Base-by-base conservation (phyloP, 2,113 vertebrate genomes). In the Rafetus swinhoei region DNA sequence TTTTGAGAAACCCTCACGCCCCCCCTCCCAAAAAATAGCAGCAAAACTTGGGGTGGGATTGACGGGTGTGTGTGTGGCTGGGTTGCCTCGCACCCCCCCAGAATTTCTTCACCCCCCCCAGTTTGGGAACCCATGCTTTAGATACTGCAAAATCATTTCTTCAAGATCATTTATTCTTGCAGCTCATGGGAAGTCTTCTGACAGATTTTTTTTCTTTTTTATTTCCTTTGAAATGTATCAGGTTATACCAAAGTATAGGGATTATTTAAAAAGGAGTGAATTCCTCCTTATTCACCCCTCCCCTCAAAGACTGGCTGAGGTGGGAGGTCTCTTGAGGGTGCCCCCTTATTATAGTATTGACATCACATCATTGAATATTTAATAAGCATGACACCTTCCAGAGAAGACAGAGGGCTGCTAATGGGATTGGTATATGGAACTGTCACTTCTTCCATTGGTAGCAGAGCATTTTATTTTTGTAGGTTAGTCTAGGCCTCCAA, bases 101-200 rank as follows among this genome's bases (percentile, higher is more conserved):
- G 39, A 39, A 39, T 39, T 39, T 39, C 39, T 39, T 39, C 39
- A 39, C 39, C 3, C 39, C 4, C 39, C 39, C 39, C 39, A 39
- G 39, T 39, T 39, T 39, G 39, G 39, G 39, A 39, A 39, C 39
- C 39, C 39, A 39, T 39, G n/a, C n/a, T 35, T 35, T 69, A 19
- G 9, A 22, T 74, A 22, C 19, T 79, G 93, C 82, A 79, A 93
- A 35, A 81, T 93, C 88, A 93, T 16, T 39, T 82, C 88, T 79
- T 18, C 7, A 74, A 39, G 9, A 39, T 35, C 35, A 39, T 16
- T 27, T 62, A 32, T 11, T 39, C 69, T 21, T 19, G 32, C 4
- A 35, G 5, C 69, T 74, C 9, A 74, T 29, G 14, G 27, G 19
- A 74, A 39, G 4, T 35, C n/a, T 74, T 74, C 69, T 74, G n/a